These are phyloP conservation scores for Paedocypris micromegethes DNA, from an alignment of 2,797 vertebrate species.

Conservation along the genomic window DNA sequence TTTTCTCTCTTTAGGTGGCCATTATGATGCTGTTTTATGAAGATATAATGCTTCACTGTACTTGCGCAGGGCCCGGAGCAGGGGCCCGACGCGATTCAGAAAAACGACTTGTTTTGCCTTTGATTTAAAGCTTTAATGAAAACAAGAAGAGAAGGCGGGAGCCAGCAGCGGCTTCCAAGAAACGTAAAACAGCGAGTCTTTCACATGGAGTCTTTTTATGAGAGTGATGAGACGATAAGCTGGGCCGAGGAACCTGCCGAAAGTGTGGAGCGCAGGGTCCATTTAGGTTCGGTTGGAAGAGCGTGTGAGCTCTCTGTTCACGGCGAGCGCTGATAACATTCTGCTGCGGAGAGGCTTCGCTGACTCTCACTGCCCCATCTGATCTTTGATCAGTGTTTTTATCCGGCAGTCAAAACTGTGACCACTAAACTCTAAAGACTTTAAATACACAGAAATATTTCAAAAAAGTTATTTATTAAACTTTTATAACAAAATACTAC, in stretches of 20 bases:
- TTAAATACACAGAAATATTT: too few species aligned
- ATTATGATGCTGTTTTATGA: slow-evolving; percentile 30
- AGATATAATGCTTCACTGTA: slow-evolving; percentile 25
- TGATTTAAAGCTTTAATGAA: slow-evolving; percentile 26
- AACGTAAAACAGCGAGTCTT: slow-evolving; percentile 15
- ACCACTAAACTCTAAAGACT: too few species aligned
- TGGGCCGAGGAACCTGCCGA: slow-evolving; percentile 2
- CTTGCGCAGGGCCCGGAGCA: slow-evolving; percentile 6
- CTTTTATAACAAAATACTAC: too few species aligned
- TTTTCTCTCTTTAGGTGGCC: slow-evolving; percentile 25
- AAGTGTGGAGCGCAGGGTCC: not conserved
- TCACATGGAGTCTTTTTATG: slow-evolving; percentile 2
- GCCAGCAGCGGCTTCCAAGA: slow-evolving; percentile 10
- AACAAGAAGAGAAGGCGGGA: not conserved
- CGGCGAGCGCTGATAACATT: too few species aligned
- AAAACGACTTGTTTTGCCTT: slow-evolving; percentile 22
- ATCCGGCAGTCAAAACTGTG: too few species aligned
- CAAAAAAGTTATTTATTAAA: too few species aligned
- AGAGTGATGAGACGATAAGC: slow-evolving; percentile 35
- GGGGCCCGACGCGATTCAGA: slow-evolving; percentile 5
- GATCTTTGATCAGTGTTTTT: too few species aligned
- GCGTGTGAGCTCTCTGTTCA: not conserved
- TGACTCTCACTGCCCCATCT: too few species aligned
- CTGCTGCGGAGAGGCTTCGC: too few species aligned
- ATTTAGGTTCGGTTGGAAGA: not conserved